These are phyloP conservation scores for Cladorhizidae sp. DNA, from an alignment of 37 sponge, comb jelly and placozoan species.

Conservation along the genomic window DNA sequence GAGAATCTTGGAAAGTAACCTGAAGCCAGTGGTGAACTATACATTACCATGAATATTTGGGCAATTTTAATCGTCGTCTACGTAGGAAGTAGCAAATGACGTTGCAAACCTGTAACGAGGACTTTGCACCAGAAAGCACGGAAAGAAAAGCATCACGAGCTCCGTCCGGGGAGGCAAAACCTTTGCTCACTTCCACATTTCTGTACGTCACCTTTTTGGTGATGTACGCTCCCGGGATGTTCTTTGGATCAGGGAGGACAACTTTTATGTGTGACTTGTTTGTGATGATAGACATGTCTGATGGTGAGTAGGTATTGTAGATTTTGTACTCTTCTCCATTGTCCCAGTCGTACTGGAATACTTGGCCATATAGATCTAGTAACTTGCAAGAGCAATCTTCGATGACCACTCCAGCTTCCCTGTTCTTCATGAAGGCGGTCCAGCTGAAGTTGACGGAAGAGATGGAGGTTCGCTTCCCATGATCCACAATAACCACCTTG, in stretches of 20 bases:
- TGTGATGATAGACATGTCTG: slow-evolving; percentile 67
- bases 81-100: not conserved
- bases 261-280: slow-evolving; percentile 20
- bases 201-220: slow-evolving; percentile 33
- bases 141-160: slow-evolving; percentile 43
- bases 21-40: too few relatives aligned
- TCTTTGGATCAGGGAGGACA: slow-evolving; percentile 15
- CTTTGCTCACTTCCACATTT: slow-evolving; percentile 38
- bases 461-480: slow-evolving; percentile 70
- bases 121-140: slow-evolving; percentile 15
- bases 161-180: slow-evolving; percentile 75
- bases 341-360: slow-evolving; percentile 83
- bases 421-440: slow-evolving; percentile 82
- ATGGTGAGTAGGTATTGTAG: slow-evolving; percentile 35
- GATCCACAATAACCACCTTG: slow-evolving; percentile 77
- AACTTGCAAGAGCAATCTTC: slow-evolving; percentile 42
- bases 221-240: slow-evolving; percentile 62
- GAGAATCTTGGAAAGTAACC: too few relatives aligned
- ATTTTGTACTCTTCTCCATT: slow-evolving; percentile 37
- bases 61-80: too few relatives aligned
- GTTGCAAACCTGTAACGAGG: slow-evolving; percentile 30
- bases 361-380: slow-evolving; percentile 51
- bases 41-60: too few relatives aligned
- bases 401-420: slow-evolving; percentile 89
- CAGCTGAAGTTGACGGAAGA: slow-evolving; percentile 90